Conservation (phyloP, 2,888 invertebrate species). For the Tetropium fuscum region DNA sequence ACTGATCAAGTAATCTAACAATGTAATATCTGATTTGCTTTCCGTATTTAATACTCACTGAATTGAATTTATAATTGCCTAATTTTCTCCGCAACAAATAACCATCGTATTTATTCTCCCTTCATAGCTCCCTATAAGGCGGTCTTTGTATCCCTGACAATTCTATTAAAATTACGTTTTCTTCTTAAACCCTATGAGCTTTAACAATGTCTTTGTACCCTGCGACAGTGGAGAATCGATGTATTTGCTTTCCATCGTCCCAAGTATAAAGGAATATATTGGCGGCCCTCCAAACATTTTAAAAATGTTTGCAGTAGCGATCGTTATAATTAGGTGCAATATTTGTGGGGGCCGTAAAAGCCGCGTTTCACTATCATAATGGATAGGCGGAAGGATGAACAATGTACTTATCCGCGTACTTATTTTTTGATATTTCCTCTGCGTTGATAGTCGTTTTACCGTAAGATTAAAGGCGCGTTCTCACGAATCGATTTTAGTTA, state of each 20-base stretch:
- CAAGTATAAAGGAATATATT: conserved; percentile 23
- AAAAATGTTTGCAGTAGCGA: neutral
- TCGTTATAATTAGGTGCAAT: neutral
- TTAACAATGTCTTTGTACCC: conserved; percentile 1
- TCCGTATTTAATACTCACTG: too few relatives aligned
- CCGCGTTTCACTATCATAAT: too few relatives aligned
- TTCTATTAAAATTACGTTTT: conserved; percentile 6
- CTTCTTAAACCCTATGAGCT: neutral
- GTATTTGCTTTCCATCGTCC: conserved; percentile 27
- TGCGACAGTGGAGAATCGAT: neutral
- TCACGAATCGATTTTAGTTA: too few relatives aligned
- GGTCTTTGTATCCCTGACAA: conserved; percentile 1
- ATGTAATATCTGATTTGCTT: too few relatives aligned
- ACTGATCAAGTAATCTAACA: too few relatives aligned
- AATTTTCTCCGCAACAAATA: neutral
- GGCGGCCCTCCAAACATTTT: conserved; percentile 24
- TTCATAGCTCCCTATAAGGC: neutral
- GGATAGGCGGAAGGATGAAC: too few relatives aligned
- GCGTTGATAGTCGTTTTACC: too few relatives aligned
- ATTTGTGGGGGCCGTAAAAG: too few relatives aligned
- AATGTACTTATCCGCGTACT: too few relatives aligned
- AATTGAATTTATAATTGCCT: too few relatives aligned
- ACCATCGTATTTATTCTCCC: neutral
- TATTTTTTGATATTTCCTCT: too few relatives aligned
- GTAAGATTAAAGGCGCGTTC: too few relatives aligned